Percentiles rank a stretch among this genome's conserved stretches.
These are phyloP conservation scores for Camptogramma bilineatum DNA, from an alignment of 2,888 invertebrate species.

Conservation along the genomic window DNA sequence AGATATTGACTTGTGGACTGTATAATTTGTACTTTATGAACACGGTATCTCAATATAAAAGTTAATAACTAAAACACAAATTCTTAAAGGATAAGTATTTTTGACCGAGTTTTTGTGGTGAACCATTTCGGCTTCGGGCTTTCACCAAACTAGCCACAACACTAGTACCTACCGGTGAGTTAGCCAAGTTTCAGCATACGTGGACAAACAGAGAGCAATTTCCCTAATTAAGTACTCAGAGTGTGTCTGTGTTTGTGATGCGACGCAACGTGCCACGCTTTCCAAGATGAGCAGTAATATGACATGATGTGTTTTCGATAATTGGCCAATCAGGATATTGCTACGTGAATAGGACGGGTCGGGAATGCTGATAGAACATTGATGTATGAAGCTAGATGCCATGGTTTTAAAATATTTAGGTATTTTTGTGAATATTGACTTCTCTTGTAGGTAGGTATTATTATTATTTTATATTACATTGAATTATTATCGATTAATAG, in stretches of 20 bases:
- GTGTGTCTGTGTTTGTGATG: slow-evolving; percentile 65
- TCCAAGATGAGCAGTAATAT: slow-evolving; percentile 31
- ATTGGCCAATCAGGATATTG: slow-evolving; percentile 25
- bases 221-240: slow-evolving; percentile 75
- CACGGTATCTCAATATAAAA: too few relatives aligned
- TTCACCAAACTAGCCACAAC: slow-evolving; percentile 15
- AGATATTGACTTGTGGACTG: neutral
- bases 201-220: slow-evolving; percentile 72
- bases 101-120: neutral
- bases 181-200: slow-evolving; percentile 65
- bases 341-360: slow-evolving; percentile 3
- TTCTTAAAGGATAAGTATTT: neutral
- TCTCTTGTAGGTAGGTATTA: too few relatives aligned
- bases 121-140: slow-evolving; percentile 5
- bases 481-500: too few relatives aligned
- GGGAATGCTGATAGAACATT: slow-evolving; percentile 1
- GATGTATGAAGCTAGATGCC: neutral
- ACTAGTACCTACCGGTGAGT: slow-evolving; percentile 49
- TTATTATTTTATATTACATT: too few relatives aligned
- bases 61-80: neutral
- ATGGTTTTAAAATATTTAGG: neutral
- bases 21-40: too few relatives aligned
- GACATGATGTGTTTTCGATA: slow-evolving; percentile 25
- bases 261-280: slow-evolving; percentile 43
- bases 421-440: neutral